These are phyloP conservation scores for Premnoplex brunnescens DNA, from an alignment of 2,797 vertebrate genomes.

Conservation along the genomic window DNA sequence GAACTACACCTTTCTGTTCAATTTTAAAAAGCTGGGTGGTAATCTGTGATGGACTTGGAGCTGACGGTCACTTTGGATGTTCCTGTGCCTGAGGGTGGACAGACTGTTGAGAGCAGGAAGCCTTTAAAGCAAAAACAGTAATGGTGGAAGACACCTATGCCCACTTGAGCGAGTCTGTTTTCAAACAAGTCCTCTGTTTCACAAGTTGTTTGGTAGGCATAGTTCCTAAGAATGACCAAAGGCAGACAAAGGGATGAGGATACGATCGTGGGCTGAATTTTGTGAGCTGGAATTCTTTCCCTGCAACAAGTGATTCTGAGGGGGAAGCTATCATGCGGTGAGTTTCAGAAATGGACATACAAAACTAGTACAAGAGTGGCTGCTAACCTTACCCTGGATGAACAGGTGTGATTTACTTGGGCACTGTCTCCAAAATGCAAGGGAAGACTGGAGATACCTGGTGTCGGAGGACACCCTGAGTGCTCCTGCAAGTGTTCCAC, in stretches of 20 bases:
- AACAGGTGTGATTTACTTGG: background rate
- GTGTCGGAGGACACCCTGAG: background rate
- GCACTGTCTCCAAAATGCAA: rapidly evolving
- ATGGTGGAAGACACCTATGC: rapidly evolving
- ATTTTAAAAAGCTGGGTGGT: background rate
- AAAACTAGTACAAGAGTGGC: background rate
- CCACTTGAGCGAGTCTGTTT: background rate
- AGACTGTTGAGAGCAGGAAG: background rate
- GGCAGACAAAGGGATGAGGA: background rate
- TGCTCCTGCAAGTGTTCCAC: background rate
- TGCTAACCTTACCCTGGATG: background rate
- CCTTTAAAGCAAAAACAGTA: background rate
- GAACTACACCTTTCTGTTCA: background rate
- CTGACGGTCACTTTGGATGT: background rate
- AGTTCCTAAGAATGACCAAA: background rate
- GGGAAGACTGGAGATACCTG: background rate
- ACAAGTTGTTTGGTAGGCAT: background rate
- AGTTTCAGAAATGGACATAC: background rate
- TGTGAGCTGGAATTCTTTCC: background rate
- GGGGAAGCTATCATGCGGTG: background rate
- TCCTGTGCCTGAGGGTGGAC: background rate
- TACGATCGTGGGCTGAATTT: background rate
- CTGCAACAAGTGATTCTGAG: background rate
- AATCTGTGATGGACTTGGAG: background rate
- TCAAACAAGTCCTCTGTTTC: background rate